Percentiles rank a stretch among this genome's conserved stretches.
phyloP scores from a whole-genome alignment of 2,113 vertebrate species.

The Caranx ignobilis region DNA sequence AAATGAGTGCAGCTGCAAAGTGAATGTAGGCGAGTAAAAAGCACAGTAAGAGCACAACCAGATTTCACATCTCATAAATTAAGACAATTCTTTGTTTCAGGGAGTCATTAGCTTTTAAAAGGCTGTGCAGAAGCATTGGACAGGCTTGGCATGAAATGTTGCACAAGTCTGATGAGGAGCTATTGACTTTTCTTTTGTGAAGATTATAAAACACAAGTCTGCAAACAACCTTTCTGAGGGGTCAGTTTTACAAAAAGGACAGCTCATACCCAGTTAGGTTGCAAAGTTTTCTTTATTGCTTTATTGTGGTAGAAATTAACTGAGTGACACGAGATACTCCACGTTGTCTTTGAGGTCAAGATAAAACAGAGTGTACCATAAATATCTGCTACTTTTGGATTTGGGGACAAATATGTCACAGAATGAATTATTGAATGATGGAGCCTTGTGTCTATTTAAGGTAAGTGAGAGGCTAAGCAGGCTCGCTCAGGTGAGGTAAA shows the following conservation, averaged over 20 bases:
- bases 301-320: not conserved
- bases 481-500: slow-evolving; percentile 12
- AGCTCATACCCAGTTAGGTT: not conserved
- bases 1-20: not conserved
- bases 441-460: slow-evolving; percentile 13
- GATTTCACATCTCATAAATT: too few relatives aligned
- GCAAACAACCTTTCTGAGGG: not conserved
- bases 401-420: slow-evolving; percentile 24
- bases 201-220: not conserved
- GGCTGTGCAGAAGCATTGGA: not conserved
- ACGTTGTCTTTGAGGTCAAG: not conserved
- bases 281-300: not conserved
- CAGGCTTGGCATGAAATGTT: not conserved
- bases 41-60: too few relatives aligned
- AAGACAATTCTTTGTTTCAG: not conserved
- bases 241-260: not conserved
- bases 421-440: slow-evolving; percentile 33
- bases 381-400: slow-evolving; percentile 3
- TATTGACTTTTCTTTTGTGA: not conserved
- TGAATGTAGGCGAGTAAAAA: too few relatives aligned
- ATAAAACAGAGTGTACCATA: not conserved
- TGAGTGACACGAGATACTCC: not conserved
- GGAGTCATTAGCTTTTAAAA: not conserved
- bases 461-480: slow-evolving; percentile 4
- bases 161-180: not conserved